These are phyloP conservation scores for Hyppa rectilinea DNA, from an alignment of 2,888 invertebrate genomes.

Conservation along the genomic window DNA sequence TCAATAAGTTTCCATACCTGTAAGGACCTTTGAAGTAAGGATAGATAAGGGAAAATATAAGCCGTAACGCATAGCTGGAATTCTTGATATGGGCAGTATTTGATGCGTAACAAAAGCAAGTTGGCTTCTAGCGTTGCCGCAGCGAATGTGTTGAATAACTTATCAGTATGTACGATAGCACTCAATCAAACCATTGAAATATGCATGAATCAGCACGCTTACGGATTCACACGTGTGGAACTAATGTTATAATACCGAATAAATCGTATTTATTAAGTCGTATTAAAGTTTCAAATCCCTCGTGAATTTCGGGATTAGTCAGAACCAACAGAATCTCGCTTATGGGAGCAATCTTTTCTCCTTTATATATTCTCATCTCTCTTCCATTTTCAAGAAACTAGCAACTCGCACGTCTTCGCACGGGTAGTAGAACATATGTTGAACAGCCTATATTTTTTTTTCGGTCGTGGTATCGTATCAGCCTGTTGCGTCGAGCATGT, in stretches of 20 bases:
- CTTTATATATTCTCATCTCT: slow-evolving; percentile 9
- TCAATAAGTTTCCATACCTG: not conserved
- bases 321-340: slow-evolving; percentile 23
- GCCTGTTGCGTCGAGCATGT: too few relatives aligned
- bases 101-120: not conserved
- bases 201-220: slow-evolving; percentile 30
- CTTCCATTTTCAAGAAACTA: slow-evolving; percentile 10
- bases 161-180: slow-evolving; percentile 45
- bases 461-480: too few relatives aligned
- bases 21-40: not conserved
- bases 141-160: slow-evolving; percentile 28
- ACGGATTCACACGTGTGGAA: slow-evolving; percentile 16
- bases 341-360: not conserved
- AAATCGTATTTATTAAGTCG: slow-evolving; percentile 22
- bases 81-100: not conserved
- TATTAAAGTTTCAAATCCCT: slow-evolving; percentile 29
- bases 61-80: not conserved
- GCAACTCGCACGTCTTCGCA: too few relatives aligned
- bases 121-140: not conserved
- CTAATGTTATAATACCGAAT: slow-evolving; percentile 18
- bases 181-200: slow-evolving; percentile 34
- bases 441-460: too few relatives aligned
- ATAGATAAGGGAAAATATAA: not conserved
- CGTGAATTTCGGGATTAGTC: slow-evolving; percentile 23
- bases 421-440: too few relatives aligned